Base-by-base conservation (phyloP, 2,113 vertebrate species). In the Pandion haliaetus region DNA sequence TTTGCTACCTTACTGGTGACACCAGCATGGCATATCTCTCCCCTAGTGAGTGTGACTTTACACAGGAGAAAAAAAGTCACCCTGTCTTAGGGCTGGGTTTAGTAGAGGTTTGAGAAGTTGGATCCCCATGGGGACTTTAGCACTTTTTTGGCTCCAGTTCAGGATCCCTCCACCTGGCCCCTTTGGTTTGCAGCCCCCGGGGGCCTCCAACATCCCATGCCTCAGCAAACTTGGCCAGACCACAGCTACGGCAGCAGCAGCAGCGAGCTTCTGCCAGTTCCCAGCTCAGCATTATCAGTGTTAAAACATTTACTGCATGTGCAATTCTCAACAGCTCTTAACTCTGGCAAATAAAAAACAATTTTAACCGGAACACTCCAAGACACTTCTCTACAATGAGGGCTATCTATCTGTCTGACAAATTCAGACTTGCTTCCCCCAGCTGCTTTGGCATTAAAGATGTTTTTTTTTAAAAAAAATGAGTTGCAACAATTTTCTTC, bases 281-380 rank as follows among this genome's bases (percentile, higher is more conserved):
- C 85, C 90, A 87, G 83, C 82, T 95, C 95, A 95, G 86, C 74
- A 71, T 66, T 96, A 91, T 76, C 91, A 89, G 70, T 65, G 96
- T 96, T 96, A 95, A 96, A 97, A 93, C 93, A 96, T 95, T 84
- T 95, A 96, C 94, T 92, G 88, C 90, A 86, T 94, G 92, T 94
- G 87, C 88, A 76, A 3, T 94, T 94, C 94, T 96, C 97, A 95
- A 95, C 89, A 89, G 95, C 95, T 95, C 96, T 96, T 94, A 92
- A 94, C 81, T 91, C 89, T 63, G 44, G 94, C 71, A 95, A 97
- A 97, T 97, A 92, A 95, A 96, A 97, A 69, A 89, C 91, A 85
- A 94, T 96, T 97, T 96, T 96, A 96, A 96, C 89, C 42, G 73
- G 96, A 97, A 95, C 82, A 96, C 91, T 97, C 80, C 73, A 97